A percentile compares a stretch with the other conserved stretches of the same genome.
These are phyloP conservation scores for Trichechus manatus DNA, from an alignment of 2,113 vertebrate species.

Conservation along the genomic window DNA sequence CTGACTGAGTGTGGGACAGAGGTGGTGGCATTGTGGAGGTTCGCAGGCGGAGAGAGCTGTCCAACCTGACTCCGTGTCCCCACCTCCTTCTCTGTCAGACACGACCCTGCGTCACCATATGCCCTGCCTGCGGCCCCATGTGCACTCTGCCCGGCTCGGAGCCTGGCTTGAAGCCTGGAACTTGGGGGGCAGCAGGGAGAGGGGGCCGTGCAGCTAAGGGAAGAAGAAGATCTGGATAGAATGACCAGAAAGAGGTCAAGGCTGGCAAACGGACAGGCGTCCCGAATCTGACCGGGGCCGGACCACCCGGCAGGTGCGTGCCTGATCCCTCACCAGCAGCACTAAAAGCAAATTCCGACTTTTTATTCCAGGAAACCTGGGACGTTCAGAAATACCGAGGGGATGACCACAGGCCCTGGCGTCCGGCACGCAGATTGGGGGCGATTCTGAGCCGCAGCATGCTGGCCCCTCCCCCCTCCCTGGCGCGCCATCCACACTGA, in stretches of 20 bases:
- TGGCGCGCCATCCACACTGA: not conserved
- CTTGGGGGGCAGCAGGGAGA: not conserved
- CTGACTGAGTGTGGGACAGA: not conserved
- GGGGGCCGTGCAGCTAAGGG: not conserved
- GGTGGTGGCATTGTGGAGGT: rapidly evolving
- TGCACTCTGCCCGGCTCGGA: not conserved
- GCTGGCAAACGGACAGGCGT: not conserved
- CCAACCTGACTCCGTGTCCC: no score
- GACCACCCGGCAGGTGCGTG: not conserved
- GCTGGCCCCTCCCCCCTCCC: not conserved
- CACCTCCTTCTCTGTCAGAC: no score
- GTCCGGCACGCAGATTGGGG: no score
- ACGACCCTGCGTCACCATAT: no score
- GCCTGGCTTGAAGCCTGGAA: not conserved
- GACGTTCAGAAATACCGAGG: not conserved
- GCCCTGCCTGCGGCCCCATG: not conserved
- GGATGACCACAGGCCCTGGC: no score
- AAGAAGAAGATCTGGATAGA: not conserved
- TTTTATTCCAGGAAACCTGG: not conserved
- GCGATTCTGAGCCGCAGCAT: no score
- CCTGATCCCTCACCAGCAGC: not conserved
- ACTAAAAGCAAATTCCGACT: not conserved
- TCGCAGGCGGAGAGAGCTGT: not conserved
- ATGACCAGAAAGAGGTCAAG: not conserved
- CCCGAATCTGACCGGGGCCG: not conserved